Evolutionary conservation across 2,113 vertebrate species (phyloP).

Genomic region (Semnornis frantzii): DNA sequence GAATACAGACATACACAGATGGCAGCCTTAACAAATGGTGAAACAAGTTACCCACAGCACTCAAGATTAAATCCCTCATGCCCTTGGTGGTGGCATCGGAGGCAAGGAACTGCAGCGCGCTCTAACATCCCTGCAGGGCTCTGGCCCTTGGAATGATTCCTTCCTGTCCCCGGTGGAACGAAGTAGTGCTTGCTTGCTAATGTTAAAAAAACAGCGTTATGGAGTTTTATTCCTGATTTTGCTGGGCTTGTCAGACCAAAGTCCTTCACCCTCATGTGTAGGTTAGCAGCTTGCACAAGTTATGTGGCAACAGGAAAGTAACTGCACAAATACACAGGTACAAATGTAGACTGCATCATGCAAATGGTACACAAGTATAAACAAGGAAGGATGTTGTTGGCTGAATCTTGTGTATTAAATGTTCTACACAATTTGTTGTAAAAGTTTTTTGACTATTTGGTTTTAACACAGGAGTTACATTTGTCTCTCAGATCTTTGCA

Average conservation of each 20-base stretch:
- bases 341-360: too few relatives aligned
- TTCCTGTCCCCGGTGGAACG: too few relatives aligned
- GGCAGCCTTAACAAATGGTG: too few relatives aligned
- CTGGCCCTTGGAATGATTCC: too few relatives aligned
- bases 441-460: neutral
- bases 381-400: neutral
- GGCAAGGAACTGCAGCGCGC: accelerated
- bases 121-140: accelerated
- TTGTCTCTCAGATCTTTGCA: neutral
- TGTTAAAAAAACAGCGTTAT: too few relatives aligned
- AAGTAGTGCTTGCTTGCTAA: too few relatives aligned
- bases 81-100: accelerated
- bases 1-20: accelerated
- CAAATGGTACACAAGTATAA: accelerated
- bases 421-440: neutral
- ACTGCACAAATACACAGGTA: neutral
- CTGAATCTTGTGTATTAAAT: neutral
- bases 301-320: neutral
- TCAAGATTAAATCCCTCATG: accelerated
- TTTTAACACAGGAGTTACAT: neutral
- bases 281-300: neutral
- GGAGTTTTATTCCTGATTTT: too few relatives aligned
- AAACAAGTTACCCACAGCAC: too few relatives aligned
- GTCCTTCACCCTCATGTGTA: too few relatives aligned
- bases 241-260: neutral